These are phyloP conservation scores for Ceraclea dissimilis DNA, from an alignment of 2,888 invertebrate genomes.

Conservation along the genomic window DNA sequence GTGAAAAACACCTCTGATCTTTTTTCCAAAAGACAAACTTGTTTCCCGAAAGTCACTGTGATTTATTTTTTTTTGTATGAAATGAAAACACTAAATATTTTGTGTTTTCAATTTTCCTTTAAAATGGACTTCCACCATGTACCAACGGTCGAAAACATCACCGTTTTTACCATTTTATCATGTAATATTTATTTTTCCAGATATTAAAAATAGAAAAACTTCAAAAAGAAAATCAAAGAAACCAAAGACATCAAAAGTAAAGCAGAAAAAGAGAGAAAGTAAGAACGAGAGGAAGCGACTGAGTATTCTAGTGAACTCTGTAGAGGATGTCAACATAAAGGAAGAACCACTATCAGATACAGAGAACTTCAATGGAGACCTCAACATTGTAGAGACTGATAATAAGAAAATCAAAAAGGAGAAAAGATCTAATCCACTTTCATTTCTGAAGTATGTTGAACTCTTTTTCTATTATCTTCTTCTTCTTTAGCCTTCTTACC, in stretches of 20 bases:
- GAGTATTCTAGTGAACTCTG: too few species aligned
- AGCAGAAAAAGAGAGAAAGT: conserved; percentile 21
- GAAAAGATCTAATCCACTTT: conserved; percentile 8
- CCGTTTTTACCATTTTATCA: conserved; percentile 24
- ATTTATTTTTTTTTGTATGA: too few species aligned
- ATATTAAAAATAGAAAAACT: conserved; percentile 19
- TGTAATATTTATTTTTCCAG: conserved; percentile 18
- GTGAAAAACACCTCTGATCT: too few species aligned
- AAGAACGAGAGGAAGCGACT: conserved; percentile 11
- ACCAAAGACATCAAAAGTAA: conserved; percentile 19
- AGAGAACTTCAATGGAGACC: conserved; percentile 14
- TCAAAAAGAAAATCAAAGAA: conserved; percentile 18
- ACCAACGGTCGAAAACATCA: too few species aligned
- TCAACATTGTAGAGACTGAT: not conserved
- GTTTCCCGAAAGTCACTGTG: too few species aligned
- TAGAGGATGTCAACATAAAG: conserved; percentile 15
- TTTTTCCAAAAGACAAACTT: too few species aligned
- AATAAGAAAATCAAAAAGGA: conserved; percentile 17
- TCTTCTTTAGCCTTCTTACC: not conserved
- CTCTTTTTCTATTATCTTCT: conserved; percentile 1
- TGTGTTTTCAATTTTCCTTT: too few species aligned
- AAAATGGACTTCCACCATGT: too few species aligned
- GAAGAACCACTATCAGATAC: conserved; percentile 21
- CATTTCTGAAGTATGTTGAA: conserved; percentile 17
- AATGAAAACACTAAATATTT: too few species aligned